A percentile compares a stretch with the other conserved stretches of the same genome.
Evolutionary conservation across 2,113 vertebrate species (phyloP).

Genomic region (Tachuris rubrigastra): DNA sequence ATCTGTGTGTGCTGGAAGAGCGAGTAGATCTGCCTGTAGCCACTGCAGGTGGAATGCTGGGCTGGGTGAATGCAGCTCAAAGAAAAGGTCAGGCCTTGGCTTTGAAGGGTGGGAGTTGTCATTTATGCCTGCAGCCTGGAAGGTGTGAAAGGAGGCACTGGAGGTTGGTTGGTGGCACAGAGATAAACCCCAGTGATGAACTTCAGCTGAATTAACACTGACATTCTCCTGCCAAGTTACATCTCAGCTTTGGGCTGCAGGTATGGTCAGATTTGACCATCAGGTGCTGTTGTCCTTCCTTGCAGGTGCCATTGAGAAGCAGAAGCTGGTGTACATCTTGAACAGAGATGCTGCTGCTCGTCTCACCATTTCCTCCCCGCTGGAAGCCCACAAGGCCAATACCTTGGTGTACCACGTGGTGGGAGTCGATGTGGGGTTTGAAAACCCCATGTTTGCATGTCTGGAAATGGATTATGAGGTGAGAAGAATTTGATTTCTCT

Average conservation of each 20-base stretch:
- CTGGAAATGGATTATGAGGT: constrained; percentile 99
- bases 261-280: neutral
- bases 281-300: neutral
- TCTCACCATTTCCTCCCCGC: constrained; percentile 94
- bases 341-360: constrained; percentile 97
- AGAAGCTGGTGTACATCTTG: constrained; percentile 97
- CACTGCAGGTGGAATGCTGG: neutral
- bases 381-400: constrained; percentile 98
- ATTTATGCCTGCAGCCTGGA: neutral
- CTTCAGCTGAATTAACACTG: neutral
- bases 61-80: neutral
- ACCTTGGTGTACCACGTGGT: constrained; percentile 98
- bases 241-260: fast-evolving
- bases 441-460: constrained; percentile 99
- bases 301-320: constrained; percentile 95
- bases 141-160: fast-evolving
- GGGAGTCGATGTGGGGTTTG: constrained; percentile 97
- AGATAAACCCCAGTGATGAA: neutral
- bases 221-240: fast-evolving
- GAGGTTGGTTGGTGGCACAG: neutral
- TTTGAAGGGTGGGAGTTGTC: neutral
- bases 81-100: neutral
- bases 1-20: neutral
- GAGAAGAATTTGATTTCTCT: neutral
- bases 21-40: neutral